Evolutionary conservation across 2,888 invertebrate species (phyloP), one percentile per base, ranked within the genome.

Genomic region (Suillia variegata): DNA sequence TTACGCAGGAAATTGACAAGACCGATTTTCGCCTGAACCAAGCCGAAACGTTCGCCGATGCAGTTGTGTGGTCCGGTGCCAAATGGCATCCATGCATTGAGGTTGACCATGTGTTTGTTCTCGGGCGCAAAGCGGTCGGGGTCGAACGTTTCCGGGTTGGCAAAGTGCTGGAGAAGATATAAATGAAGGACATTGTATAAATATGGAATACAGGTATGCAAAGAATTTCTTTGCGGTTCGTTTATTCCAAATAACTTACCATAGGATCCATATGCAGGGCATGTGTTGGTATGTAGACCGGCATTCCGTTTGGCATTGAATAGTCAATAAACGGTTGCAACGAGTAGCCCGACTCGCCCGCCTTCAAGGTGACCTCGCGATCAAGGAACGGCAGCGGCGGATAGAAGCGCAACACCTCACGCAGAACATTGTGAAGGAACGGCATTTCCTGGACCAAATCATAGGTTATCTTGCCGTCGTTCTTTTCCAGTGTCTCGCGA

Each of bases 71-170:
- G 81, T 21, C 83, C 82, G 38, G 74, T 62, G 8, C 82, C 82
- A 50, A 82, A 83, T 20, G 82, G 82, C 69, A 83, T 72, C 61
- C 80, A 82, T 3, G 80, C 75, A 48, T 77, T 80, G 2, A 80
- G 78, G 2, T 62, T 68, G 31, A 79, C 73, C 2, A 70, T 67
- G 13, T 73, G 67, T 2, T 77, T 78, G 45, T 82, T 81, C 48
- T 71, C 70, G 5, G 72, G 20, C 0, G 82, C 74, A 65, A 83
- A 83, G 18, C 83, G 74, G 58, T 83, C 82, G 2, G 83, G 83
- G 42, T 77, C 68, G 45, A 82, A 83, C 26, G 69, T 65, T 2
- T 74, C 60, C 0, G 83, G 83, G 33, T 82, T 66, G 1, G 77
- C 74, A 61, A 70, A 82, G 62, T 78, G 77, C 80, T 82, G n/a